Evolutionary conservation across 2,797 vertebrate genomes (phyloP), one percentile per base, ranked within the genome.

Genomic region (Pelochelys cantorii): DNA sequence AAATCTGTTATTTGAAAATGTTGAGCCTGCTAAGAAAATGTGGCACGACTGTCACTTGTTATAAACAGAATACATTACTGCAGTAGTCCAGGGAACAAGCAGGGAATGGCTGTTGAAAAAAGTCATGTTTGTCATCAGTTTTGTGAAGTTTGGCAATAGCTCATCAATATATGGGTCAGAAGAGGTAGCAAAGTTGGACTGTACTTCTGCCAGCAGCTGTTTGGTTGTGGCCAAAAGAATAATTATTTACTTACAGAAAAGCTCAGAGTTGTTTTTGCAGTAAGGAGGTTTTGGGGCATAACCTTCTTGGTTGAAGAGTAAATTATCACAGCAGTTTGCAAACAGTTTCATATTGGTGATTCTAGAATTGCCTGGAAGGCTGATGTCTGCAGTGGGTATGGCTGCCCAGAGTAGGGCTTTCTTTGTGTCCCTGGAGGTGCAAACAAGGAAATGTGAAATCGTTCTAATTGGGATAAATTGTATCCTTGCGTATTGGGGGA

Each of bases 251-350:
- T 89, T 77, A 81, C 77, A 37, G 81, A 27, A 48, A 81, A 75
- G 65, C 77, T 75, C 52, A 79, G 74, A 53, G 82, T 23, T 79
- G 52, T 25, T 82, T 84, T 83, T 92, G 83, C 92, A 93, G 90
- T 90, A 85, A 89, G 83, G 31, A 93, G 42, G 60, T 85, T 93
- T 97, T 71, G 56, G 62, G 92, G 94, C 88, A 94, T 92, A 93
- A 92, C 77, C 12, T 52, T 42, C 79, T 97, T 92, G 91, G 89
- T 85, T 93, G 89, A 87, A n/a, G 90, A 86, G 83, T 77, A 29
- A 88, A 96, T 95, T 80, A 78, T 86, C 27, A 1, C 87, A 90
- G 85, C 62, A 22, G 82, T 37, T 5, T 48, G 88, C 86, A 92
- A 95, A 81, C 80, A 42, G 18, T 90, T 95, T 89, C 88, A 7